phyloP scores from a whole-genome alignment of 2,797 vertebrate genomes.

The Eulemur mongoz region DNA sequence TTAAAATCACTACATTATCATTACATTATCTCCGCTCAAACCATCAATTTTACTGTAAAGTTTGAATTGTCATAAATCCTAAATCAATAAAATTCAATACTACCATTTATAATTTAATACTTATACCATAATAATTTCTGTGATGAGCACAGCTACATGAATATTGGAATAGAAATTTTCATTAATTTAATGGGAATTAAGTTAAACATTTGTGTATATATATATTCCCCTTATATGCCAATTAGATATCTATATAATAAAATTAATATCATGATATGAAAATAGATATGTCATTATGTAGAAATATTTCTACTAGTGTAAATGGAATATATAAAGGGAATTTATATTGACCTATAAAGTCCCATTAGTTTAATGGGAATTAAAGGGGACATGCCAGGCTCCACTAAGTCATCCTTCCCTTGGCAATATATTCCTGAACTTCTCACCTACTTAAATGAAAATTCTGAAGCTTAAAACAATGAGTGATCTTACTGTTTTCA shows the following conservation, averaged over 20 bases:
- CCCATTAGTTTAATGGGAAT: neutral
- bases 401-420: neutral
- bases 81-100: neutral
- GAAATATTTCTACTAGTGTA: neutral
- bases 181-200: slow-evolving; percentile 40
- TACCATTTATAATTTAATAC: slow-evolving; percentile 21
- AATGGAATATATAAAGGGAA: neutral
- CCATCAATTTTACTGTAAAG: neutral
- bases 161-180: neutral
- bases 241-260: neutral
- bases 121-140: neutral
- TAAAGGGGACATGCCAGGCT: neutral
- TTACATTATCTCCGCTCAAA: neutral
- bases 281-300: neutral
- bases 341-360: neutral
- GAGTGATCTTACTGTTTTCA: neutral
- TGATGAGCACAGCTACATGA: neutral
- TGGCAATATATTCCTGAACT: neutral
- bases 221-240: neutral
- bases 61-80: slow-evolving; percentile 2
- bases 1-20: neutral
- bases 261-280: neutral
- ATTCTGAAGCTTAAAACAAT: slow-evolving; percentile 12
- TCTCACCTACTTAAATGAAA: neutral
- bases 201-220: neutral